These are phyloP conservation scores for Brenthis daphne DNA, from an alignment of 2,888 invertebrate genomes.

Conservation along the genomic window DNA sequence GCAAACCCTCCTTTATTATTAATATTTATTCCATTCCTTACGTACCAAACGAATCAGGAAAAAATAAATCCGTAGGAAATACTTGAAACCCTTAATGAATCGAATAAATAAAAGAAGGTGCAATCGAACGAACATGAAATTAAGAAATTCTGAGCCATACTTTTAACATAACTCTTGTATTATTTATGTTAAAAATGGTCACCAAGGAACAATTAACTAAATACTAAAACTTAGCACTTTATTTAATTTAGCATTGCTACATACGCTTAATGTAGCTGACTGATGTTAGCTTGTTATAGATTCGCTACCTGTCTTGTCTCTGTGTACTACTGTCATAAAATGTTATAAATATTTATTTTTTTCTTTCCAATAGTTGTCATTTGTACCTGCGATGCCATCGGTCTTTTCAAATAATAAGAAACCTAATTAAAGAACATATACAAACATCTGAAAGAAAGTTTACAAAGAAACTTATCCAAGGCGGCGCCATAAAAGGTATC, in stretches of 20 bases:
- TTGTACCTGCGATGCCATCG: not conserved
- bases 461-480: slow-evolving; percentile 46
- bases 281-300: not conserved
- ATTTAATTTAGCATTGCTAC: not conserved
- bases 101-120: slow-evolving; percentile 62
- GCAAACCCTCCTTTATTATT: slow-evolving; percentile 81
- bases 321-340: not conserved
- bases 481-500: slow-evolving; percentile 61
- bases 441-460: slow-evolving; percentile 60
- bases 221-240: not conserved
- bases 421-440: slow-evolving; percentile 31
- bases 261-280: too few species aligned
- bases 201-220: not conserved
- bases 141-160: slow-evolving; percentile 24
- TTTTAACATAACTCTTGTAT: slow-evolving; percentile 3
- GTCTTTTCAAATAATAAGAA: not conserved
- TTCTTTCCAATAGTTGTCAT: not conserved
- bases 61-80: slow-evolving; percentile 63
- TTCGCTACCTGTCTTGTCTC: not conserved
- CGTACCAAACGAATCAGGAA: slow-evolving; percentile 61
- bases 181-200: not conserved
- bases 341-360: not conserved
- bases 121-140: slow-evolving; percentile 37
- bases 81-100: slow-evolving; percentile 68
- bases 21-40: slow-evolving; percentile 79